phyloP scores from a whole-genome alignment of 2,113 vertebrate species.

The Burhinus oedicnemus region DNA sequence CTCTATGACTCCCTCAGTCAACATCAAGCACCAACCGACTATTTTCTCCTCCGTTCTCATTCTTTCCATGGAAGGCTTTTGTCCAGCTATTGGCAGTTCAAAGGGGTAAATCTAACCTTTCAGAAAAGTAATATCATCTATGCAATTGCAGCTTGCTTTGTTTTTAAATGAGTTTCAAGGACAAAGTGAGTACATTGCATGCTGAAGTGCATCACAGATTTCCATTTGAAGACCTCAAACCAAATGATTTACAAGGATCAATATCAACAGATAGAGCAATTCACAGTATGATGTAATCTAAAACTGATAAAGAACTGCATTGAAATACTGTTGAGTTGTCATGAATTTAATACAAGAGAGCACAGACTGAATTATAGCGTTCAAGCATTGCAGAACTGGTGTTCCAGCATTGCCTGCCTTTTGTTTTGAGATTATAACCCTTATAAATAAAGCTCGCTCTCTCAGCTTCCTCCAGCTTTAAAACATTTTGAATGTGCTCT shows the following conservation, averaged over 20 bases:
- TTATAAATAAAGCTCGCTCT: neutral
- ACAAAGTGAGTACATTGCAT: neutral
- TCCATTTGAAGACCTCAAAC: constrained; percentile 33
- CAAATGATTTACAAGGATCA: constrained; percentile 42
- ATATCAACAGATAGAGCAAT: constrained; percentile 28
- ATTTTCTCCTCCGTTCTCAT: neutral
- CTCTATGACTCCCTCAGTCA: neutral
- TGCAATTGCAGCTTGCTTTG: neutral
- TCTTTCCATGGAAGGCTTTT: neutral
- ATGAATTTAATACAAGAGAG: neutral
- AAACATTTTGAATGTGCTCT: neutral
- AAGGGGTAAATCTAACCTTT: neutral
- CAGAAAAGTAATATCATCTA: neutral
- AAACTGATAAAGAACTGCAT: neutral
- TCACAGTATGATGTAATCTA: constrained; percentile 38
- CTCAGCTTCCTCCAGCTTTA: neutral
- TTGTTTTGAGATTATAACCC: neutral
- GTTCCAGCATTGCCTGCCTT: neutral
- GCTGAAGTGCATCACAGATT: constrained; percentile 4
- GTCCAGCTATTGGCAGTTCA: neutral
- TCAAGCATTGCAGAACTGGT: neutral
- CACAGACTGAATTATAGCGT: constrained; percentile 6
- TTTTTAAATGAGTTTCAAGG: constrained; percentile 34
- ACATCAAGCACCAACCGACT: neutral
- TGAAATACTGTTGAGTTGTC: constrained; percentile 5